These are phyloP conservation scores for Sipha maydis DNA, from an alignment of 2,888 invertebrate genomes.

Conservation along the genomic window DNA sequence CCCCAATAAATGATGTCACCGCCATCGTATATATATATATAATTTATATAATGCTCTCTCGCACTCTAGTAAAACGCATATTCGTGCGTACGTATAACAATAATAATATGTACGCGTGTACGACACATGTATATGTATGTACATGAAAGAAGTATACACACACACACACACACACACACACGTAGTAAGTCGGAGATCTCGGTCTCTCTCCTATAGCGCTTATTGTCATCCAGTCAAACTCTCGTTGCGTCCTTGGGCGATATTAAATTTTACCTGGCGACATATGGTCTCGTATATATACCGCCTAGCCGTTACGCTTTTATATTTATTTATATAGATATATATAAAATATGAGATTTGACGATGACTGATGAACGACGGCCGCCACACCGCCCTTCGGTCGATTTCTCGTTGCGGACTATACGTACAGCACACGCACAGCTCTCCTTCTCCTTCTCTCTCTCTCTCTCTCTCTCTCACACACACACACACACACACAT, in stretches of 20 bases:
- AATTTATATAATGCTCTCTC: too few relatives aligned
- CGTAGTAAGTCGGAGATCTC: slow-evolving; percentile 23
- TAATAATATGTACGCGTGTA: slow-evolving; percentile 5
- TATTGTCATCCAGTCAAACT: slow-evolving; percentile 62
- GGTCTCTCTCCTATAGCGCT: slow-evolving; percentile 16
- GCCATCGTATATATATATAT: background rate
- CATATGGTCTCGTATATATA: slow-evolving; percentile 57
- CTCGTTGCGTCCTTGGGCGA: slow-evolving; percentile 57
- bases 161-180: background rate
- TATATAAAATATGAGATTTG: slow-evolving; percentile 63
- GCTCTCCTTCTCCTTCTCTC: background rate
- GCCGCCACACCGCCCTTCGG: slow-evolving; percentile 22
- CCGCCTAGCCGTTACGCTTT: slow-evolving; percentile 1
- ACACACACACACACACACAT: too few relatives aligned
- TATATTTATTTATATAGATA: slow-evolving; percentile 45
- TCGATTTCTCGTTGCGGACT: slow-evolving; percentile 38
- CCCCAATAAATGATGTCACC: slow-evolving; percentile 57
- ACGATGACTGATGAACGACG: slow-evolving; percentile 63
- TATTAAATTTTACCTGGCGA: slow-evolving; percentile 64
- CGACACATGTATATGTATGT: background rate
- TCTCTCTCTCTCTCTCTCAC: background rate
- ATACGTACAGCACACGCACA: slow-evolving; percentile 14
- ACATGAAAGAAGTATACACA: background rate
- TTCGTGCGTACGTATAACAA: background rate
- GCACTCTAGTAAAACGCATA: background rate